Conservation (phyloP, 2,797 vertebrate genomes). For the Muscicapa comitata region DNA sequence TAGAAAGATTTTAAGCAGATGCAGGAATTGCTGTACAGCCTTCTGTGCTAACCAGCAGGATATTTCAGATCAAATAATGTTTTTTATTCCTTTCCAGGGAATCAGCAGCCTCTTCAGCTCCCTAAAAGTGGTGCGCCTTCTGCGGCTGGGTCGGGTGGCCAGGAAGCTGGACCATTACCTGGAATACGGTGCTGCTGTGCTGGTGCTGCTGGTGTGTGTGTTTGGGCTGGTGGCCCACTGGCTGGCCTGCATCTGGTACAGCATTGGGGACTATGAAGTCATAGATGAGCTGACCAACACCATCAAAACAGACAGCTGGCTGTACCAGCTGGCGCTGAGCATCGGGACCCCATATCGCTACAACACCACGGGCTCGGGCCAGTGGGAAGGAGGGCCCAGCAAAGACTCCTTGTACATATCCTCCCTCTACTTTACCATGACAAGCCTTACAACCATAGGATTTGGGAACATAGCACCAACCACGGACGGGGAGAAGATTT, state of each 20-base stretch:
- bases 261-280: slow-evolving; percentile 95
- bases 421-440: slow-evolving; percentile 98
- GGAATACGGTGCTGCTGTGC: slow-evolving; percentile 92
- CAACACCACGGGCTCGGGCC: slow-evolving; percentile 88
- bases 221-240: slow-evolving; percentile 95
- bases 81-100: slow-evolving; percentile 77
- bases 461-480: slow-evolving; percentile 96
- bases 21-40: neutral
- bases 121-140: slow-evolving; percentile 91
- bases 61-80: neutral
- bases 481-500: slow-evolving; percentile 96
- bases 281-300: slow-evolving; percentile 91
- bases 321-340: slow-evolving; percentile 90
- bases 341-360: slow-evolving; percentile 91
- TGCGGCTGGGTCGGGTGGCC: slow-evolving; percentile 91
- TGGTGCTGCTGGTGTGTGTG: slow-evolving; percentile 93
- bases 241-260: slow-evolving; percentile 98
- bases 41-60: neutral
- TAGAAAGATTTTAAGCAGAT: neutral
- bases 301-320: slow-evolving; percentile 94
- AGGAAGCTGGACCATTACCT: slow-evolving; percentile 95
- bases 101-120: slow-evolving; percentile 97
- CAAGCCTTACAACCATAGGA: slow-evolving; percentile 96
- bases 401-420: slow-evolving; percentile 96
- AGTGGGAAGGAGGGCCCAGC: slow-evolving; percentile 93